phyloP scores from a whole-genome alignment of 2,797 vertebrate genomes.

The Acestrorhynchus altus region DNA sequence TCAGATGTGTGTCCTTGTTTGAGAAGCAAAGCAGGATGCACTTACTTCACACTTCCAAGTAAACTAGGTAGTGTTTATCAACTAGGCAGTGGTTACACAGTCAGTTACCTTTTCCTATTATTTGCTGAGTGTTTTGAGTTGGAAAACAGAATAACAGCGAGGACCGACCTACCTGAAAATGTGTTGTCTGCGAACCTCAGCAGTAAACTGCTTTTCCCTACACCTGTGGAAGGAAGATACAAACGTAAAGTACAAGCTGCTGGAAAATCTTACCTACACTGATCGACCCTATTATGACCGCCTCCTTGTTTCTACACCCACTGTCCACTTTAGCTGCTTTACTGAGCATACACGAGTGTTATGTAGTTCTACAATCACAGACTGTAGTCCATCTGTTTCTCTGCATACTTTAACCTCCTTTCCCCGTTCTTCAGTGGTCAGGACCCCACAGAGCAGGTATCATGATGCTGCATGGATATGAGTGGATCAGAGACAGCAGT shows the following conservation, averaged over 20 bases:
- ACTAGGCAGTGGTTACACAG: neutral
- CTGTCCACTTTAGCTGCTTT: too few species aligned
- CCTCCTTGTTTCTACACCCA: too few species aligned
- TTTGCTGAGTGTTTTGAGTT: conserved; percentile 2
- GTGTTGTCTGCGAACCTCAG: conserved; percentile 99
- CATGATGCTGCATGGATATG: too few species aligned
- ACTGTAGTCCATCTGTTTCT: too few species aligned
- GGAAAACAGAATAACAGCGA: neutral
- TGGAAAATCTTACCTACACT: too few species aligned
- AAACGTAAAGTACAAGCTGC: neutral
- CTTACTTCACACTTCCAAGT: neutral
- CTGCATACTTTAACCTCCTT: too few species aligned
- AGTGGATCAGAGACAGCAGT: too few species aligned
- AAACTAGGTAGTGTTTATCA: conserved; percentile 10
- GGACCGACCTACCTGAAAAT: conserved; percentile 90
- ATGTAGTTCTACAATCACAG: too few species aligned
- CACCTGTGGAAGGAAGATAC: conserved; percentile 78
- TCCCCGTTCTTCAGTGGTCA: too few species aligned
- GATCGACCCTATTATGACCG: too few species aligned
- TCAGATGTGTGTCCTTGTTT: neutral
- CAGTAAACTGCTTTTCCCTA: conserved; percentile 98
- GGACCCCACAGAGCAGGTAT: too few species aligned
- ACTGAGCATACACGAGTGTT: too few species aligned
- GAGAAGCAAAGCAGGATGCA: neutral
- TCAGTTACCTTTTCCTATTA: neutral